Percentiles rank a stretch among this genome's conserved stretches.
Evolutionary conservation across 2,888 invertebrate species (phyloP).

Genomic region (Rotaria macrura): DNA sequence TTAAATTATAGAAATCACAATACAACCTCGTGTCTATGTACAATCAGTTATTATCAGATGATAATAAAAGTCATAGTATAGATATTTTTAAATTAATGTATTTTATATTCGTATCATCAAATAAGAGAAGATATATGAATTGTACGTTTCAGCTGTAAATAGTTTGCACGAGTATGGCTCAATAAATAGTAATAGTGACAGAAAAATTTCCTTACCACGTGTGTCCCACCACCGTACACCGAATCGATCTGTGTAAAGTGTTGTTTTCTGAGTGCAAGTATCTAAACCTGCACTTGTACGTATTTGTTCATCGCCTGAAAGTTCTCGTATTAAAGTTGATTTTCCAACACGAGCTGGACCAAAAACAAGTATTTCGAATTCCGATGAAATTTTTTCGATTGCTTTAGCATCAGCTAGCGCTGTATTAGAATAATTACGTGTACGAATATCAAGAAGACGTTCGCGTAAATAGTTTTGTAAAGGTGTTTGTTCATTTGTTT

Average conservation of each 20-base stretch:
- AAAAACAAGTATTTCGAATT: constrained; percentile 16
- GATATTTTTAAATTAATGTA: no score
- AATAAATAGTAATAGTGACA: no score
- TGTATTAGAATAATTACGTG: neutral
- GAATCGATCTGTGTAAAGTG: neutral
- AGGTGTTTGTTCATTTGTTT: neutral
- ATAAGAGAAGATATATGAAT: no score
- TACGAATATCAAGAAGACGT: neutral
- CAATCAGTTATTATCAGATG: no score
- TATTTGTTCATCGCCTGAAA: neutral
- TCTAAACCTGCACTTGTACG: neutral
- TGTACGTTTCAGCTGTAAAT: no score
- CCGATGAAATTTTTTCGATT: neutral
- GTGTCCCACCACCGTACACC: constrained; percentile 10
- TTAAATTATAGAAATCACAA: no score
- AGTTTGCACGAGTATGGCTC: no score
- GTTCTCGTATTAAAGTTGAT: neutral
- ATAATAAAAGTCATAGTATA: no score
- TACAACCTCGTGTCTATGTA: no score
- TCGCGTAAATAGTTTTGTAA: neutral
- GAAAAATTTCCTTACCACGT: neutral
- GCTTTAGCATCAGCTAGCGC: constrained; percentile 15
- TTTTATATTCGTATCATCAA: no score
- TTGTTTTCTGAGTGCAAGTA: neutral
- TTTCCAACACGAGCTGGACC: constrained; percentile 5